Evolutionary conservation across 1,140 invertebrate species (phyloP), one percentile per base, ranked within the genome.

Genomic region (Eulimnadia texana): DNA sequence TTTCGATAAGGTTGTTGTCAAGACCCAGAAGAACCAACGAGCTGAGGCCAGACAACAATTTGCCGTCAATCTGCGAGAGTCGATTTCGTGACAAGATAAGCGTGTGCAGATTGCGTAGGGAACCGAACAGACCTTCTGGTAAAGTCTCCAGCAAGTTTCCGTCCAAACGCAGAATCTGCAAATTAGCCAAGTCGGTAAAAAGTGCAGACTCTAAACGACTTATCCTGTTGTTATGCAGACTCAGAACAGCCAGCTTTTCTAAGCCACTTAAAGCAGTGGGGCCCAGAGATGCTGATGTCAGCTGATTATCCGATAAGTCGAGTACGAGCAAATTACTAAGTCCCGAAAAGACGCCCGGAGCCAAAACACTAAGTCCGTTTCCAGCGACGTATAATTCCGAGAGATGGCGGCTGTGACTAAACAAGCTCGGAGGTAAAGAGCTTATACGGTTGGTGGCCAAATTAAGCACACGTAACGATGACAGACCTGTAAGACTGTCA

Each of bases 221-320:
- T 59, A 95, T 79, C 66, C 82, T 79, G 72, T 95, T 95, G 70
- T 88, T 80, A 0, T 88, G 88, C 24, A 95, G 72, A 72, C 93
- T 88, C 23, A 95, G 74, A 3, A 91, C 74, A 0, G 93, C 86
- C 61, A 95, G 77, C 23, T 89, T 82, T 64, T 90, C 91, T n/a
- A 94, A 78, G 2, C 90, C 90, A 16, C 83, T 81, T 67, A 95
- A 93, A 22, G 86, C 88, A 1, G 83, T 84, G 56, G 86, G 82
- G 67, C 88, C 84, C 62, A 90, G 82, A 70, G 84, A 88, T 66
- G 83, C 84, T 69, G 83, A 88, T 56, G 83, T 84, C 50, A 97
- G 75, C 67, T 84, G 82, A 75, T 97, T 97, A 60, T 85, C 82
- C 1, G 88, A 88, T 56, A 94, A 76, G 72, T 96, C 88, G 29